Percentiles rank a stretch among this genome's conserved stretches.
Evolutionary conservation across 2,113 vertebrate genomes (phyloP).

Genomic region (Rattus rattus): DNA sequence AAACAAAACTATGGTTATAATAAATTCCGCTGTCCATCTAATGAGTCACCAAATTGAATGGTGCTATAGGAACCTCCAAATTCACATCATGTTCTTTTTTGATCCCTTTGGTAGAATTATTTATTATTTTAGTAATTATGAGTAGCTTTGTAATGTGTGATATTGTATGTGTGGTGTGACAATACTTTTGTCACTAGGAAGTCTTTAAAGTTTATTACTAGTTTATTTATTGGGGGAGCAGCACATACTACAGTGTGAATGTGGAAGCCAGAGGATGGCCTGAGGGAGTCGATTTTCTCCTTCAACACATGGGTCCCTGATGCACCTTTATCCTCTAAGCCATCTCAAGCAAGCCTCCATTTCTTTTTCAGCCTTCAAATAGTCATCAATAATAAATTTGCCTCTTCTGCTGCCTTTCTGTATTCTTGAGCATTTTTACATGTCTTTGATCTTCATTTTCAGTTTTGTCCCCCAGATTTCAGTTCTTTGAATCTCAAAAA

Average conservation of each 20-base stretch:
- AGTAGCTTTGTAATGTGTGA: background rate
- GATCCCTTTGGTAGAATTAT: background rate
- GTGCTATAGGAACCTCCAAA: background rate
- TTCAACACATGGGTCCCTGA: background rate
- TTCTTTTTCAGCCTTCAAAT: constrained; percentile 8
- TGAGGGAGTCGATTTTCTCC: no score
- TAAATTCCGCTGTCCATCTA: background rate
- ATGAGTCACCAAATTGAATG: background rate
- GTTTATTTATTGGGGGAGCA: background rate
- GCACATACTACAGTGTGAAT: no score
- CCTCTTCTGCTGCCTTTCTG: constrained; percentile 9
- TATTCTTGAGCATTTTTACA: constrained; percentile 32
- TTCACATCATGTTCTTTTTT: background rate
- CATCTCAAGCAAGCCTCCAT: background rate
- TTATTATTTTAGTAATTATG: background rate
- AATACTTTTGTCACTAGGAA: background rate
- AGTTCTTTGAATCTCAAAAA: constrained; percentile 12
- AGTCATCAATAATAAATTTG: background rate
- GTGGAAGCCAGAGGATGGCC: background rate
- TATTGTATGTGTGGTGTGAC: background rate
- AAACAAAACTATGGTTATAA: background rate
- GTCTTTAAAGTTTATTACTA: background rate
- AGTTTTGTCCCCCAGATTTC: constrained; percentile 36
- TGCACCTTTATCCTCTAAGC: background rate
- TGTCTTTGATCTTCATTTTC: background rate